Evolutionary conservation across 2,797 vertebrate genomes (phyloP).

Genomic region (Esox lucius): DNA sequence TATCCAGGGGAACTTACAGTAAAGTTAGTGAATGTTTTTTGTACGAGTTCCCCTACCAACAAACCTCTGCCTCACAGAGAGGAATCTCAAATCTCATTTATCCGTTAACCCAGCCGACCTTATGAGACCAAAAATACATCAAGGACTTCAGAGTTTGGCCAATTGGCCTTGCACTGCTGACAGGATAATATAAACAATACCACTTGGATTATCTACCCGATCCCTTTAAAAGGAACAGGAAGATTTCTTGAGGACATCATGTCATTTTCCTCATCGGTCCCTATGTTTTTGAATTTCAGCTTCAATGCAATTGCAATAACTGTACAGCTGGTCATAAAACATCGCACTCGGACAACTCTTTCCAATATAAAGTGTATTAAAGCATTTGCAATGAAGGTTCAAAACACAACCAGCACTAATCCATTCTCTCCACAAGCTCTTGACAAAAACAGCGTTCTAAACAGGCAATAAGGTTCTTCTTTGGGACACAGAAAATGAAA

Average conservation of each 20-base stretch:
- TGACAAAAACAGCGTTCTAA: neutral
- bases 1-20: too few relatives aligned
- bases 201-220: too few relatives aligned
- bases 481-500: neutral
- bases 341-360: slow-evolving; percentile 30
- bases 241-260: slow-evolving; percentile 9
- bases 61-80: too few relatives aligned
- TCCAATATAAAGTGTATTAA: slow-evolving; percentile 20
- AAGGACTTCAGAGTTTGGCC: too few relatives aligned
- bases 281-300: slow-evolving; percentile 45
- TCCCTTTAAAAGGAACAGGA: neutral
- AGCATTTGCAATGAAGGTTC: slow-evolving; percentile 7
- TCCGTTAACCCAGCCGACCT: too few relatives aligned
- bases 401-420: slow-evolving; percentile 12
- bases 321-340: slow-evolving; percentile 19
- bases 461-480: neutral
- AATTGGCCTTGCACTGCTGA: too few relatives aligned
- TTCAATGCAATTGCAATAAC: slow-evolving; percentile 55
- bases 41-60: too few relatives aligned
- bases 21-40: too few relatives aligned
- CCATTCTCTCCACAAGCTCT: slow-evolving; percentile 11
- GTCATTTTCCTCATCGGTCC: slow-evolving; percentile 19
- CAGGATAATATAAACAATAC: too few relatives aligned
- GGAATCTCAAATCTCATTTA: too few relatives aligned
- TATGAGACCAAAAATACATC: too few relatives aligned